Conservation (phyloP, 2,113 vertebrate species). For the Oryzias melastigma region DNA sequence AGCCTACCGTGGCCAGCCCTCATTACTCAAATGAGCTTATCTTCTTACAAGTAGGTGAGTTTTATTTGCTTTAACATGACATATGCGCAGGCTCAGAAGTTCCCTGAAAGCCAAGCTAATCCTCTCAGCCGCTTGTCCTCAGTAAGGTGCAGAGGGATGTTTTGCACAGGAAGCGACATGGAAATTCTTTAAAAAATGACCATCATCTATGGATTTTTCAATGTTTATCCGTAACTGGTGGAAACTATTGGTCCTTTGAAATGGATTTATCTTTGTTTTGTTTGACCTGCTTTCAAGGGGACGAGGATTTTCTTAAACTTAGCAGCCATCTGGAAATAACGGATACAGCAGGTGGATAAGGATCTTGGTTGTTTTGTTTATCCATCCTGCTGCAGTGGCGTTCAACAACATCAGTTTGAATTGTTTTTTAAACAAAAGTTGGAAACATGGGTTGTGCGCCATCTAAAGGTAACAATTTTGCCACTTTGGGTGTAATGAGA, state of each 20-base stretch:
- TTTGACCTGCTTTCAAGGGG: conserved; percentile 23
- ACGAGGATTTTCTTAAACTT: conserved; percentile 34
- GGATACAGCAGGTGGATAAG: conserved; percentile 67
- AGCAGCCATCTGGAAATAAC: conserved; percentile 63
- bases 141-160: conserved; percentile 45
- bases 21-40: conserved; percentile 94
- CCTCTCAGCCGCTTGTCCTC: conserved; percentile 73
- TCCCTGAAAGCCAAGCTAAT: conserved; percentile 80
- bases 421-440: conserved; percentile 9
- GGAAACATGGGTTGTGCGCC: conserved; percentile 92
- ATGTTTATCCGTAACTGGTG: conserved; percentile 14
- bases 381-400: conserved; percentile 5
- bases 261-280: conserved; percentile 54
- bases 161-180: conserved; percentile 16
- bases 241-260: conserved; percentile 16
- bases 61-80: conserved; percentile 75
- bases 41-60: conserved; percentile 75
- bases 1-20: conserved; percentile 61
- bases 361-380: conserved; percentile 42
- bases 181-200: conserved; percentile 30
- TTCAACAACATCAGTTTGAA: background rate
- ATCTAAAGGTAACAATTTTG: conserved; percentile 80
- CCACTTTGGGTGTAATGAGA: conserved; percentile 71
- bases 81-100: conserved; percentile 83
- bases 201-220: conserved; percentile 47